Evolutionary conservation across 92 coral and sea anemone genomes (phyloP).

Genomic region (Heteractis magnifica): DNA sequence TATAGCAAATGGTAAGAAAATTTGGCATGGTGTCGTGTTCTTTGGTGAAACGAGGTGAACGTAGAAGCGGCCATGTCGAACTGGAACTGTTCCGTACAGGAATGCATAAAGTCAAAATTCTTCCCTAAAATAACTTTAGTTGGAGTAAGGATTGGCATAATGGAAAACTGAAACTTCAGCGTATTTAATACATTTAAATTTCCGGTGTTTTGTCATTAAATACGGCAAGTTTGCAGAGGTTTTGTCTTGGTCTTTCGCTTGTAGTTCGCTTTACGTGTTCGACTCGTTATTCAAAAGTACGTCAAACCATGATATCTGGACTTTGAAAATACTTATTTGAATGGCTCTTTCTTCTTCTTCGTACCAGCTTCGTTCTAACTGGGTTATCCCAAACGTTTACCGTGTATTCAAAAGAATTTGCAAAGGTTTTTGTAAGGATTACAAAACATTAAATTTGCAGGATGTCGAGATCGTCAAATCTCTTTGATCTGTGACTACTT

Average conservation of each 20-base stretch:
- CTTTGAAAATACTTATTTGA: not conserved
- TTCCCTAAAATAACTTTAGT: not conserved
- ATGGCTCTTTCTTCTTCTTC: not conserved
- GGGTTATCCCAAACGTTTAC: not conserved
- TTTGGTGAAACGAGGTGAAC: slow-evolving; percentile 5
- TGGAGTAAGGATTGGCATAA: not conserved
- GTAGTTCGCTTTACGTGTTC: not conserved
- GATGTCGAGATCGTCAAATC: not conserved
- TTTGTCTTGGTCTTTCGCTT: slow-evolving; percentile 20
- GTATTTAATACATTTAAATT: not conserved
- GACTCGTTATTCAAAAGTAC: not conserved
- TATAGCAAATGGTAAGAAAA: slow-evolving; percentile 65
- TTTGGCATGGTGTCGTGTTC: not conserved
- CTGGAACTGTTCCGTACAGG: slow-evolving; percentile 17
- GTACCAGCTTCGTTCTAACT: not conserved
- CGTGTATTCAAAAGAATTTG: slow-evolving; percentile 9
- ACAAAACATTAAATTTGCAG: not conserved
- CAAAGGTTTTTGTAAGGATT: slow-evolving; percentile 25
- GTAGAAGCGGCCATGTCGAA: slow-evolving; percentile 42
- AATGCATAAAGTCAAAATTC: slow-evolving; percentile 1
- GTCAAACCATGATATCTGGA: slow-evolving; percentile 9
- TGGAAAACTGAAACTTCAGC: not conserved
- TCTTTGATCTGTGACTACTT: not conserved
- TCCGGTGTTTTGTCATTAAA: slow-evolving; percentile 30
- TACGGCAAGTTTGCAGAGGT: slow-evolving; percentile 4